A percentile compares a stretch with the other conserved stretches of the same genome.
Evolutionary conservation across 2,888 invertebrate genomes (phyloP).

Genomic region (Leptogaster cylindrica): DNA sequence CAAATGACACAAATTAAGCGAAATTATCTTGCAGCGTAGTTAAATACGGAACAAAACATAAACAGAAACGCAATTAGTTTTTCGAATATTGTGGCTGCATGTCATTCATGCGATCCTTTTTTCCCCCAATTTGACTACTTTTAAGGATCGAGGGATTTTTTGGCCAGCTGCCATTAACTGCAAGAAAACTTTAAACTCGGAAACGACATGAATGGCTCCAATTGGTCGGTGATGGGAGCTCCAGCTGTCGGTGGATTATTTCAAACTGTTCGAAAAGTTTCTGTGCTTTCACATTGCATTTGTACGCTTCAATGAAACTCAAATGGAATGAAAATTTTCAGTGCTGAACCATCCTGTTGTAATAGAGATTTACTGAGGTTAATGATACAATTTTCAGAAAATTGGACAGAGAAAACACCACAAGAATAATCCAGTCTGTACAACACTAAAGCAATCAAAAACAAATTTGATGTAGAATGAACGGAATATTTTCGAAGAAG

Average conservation of each 20-base stretch:
- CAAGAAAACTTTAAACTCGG: conserved; percentile 20
- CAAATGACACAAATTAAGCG: too few species aligned
- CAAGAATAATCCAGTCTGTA: too few species aligned
- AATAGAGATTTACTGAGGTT: conserved; percentile 10
- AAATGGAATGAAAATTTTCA: conserved; percentile 22
- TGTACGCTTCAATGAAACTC: conserved; percentile 19
- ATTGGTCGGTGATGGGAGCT: conserved; percentile 22
- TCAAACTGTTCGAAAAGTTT: background rate
- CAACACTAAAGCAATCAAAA: too few species aligned
- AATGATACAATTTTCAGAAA: background rate
- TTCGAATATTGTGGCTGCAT: too few species aligned
- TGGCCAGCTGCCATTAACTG: conserved; percentile 21
- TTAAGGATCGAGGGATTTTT: conserved; percentile 13
- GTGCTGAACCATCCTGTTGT: background rate
- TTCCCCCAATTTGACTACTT: background rate
- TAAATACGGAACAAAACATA: too few species aligned
- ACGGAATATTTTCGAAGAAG: too few species aligned
- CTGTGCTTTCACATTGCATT: conserved; percentile 8
- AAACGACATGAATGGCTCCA: conserved; percentile 27
- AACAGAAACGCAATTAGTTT: too few species aligned
- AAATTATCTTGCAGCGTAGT: too few species aligned
- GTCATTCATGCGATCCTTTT: background rate
- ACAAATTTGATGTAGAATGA: too few species aligned
- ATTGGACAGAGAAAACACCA: too few species aligned
- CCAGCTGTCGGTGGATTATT: conserved; percentile 13